These are phyloP conservation scores for Numenius arquata DNA, from an alignment of 2,113 vertebrate species.

Conservation along the genomic window DNA sequence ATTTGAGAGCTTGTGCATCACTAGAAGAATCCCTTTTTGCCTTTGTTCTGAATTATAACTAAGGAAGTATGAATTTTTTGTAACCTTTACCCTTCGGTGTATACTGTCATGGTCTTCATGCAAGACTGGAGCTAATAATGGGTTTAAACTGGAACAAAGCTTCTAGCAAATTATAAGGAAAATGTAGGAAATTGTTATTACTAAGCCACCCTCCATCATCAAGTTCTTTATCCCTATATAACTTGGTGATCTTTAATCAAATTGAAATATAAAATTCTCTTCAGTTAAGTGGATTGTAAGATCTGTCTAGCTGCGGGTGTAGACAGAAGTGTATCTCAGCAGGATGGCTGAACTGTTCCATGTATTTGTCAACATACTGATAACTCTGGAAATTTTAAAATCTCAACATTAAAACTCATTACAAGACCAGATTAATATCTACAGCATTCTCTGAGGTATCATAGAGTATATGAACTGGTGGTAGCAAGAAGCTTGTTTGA, in stretches of 20 bases:
- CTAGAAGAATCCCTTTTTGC: background rate
- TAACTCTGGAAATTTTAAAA: background rate
- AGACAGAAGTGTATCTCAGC: background rate
- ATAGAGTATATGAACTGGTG: background rate
- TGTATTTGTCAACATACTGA: background rate
- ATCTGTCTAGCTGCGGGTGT: background rate
- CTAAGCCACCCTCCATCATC: background rate
- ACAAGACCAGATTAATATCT: background rate
- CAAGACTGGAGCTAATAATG: background rate
- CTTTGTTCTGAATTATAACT: background rate
- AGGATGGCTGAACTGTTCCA: background rate
- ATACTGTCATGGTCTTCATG: background rate
- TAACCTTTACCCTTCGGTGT: background rate
- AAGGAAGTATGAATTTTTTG: background rate
- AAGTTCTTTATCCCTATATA: background rate
- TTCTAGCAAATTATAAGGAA: background rate
- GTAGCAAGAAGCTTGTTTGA: background rate
- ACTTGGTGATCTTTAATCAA: background rate
- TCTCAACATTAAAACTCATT: background rate
- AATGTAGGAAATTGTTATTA: background rate
- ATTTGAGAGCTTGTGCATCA: background rate
- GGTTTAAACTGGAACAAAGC: background rate
- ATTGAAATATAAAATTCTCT: background rate
- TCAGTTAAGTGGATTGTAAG: background rate
- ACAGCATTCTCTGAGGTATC: background rate